Base-by-base conservation (phyloP, 2,113 vertebrate genomes). In the Haemorhous mexicanus region DNA sequence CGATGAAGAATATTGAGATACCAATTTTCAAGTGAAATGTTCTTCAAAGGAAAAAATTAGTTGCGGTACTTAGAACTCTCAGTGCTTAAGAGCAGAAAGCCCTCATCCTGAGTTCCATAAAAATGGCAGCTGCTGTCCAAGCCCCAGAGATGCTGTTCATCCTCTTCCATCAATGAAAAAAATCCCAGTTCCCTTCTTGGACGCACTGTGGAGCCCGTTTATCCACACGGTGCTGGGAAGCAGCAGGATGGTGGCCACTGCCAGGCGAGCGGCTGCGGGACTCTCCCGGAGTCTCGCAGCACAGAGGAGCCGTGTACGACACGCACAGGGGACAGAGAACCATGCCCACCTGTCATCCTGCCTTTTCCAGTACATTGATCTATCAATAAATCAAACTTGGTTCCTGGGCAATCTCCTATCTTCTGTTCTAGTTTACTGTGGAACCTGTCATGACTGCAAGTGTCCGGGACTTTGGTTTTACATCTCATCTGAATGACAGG, bases 151-250 rank as follows among this genome's bases (percentile, higher is more conserved):
- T 12, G 33, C n/a, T 7, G 21, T n/a, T 69, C 43, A 58, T 55
- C 32, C 37, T 66, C 59, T n/a, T 73, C 16, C 20, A 73, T 41
- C 2, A 2, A 47, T 1, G 4, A 26, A 15, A 24, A 24, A 39
- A 15, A 15, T 10, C 7, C 33, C 62, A 16, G 26, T 20, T 59
- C 15, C 49, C 32, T 62, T 68, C 46, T 46, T 0, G 6, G 50
- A 9, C 0, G 0, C 39, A 2, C 0, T 1, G 32, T 39, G 56
- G 5, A 74, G 26, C n/a, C 50, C 27, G 5, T 58, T 49, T 39
- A 16, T 7, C 13, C 28, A 2, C 27, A 4, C 7, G 0, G 27
- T 12, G 41, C 77, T 28, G 0, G 14, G 59, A 18, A 67, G 77
- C 61, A 17, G 66, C 0, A 0, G 5, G 4, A 11, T 12, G 22